phyloP scores from a whole-genome alignment of 2,797 vertebrate genomes.

The Phrynocephalus vlangalii region DNA sequence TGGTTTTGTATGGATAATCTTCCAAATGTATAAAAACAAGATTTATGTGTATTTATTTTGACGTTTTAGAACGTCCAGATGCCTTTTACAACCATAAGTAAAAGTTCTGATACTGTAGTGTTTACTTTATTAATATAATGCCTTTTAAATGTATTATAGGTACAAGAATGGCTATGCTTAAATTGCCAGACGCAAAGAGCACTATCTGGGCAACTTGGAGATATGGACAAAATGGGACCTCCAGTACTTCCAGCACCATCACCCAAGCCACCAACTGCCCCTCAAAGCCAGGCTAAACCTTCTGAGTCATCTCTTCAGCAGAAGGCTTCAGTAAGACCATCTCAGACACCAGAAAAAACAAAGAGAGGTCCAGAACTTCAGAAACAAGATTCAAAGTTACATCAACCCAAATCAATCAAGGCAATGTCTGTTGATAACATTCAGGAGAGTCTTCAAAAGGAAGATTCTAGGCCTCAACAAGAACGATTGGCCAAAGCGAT shows the following conservation, averaged over 20 bases:
- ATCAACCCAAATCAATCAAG: constrained; percentile 67
- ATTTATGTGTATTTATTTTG: not conserved
- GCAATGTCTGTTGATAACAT: constrained; percentile 67
- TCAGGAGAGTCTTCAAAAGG: constrained; percentile 58
- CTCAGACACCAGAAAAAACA: constrained; percentile 60
- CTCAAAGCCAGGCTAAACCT: constrained; percentile 63
- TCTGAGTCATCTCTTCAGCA: constrained; percentile 68
- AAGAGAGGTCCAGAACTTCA: constrained; percentile 65
- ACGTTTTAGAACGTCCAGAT: constrained; percentile 1
- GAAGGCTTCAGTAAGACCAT: constrained; percentile 62
- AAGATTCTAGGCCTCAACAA: constrained; percentile 60
- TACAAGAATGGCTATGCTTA: constrained; percentile 95
- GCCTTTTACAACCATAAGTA: not conserved
- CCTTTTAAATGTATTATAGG: constrained; percentile 80
- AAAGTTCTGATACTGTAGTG: not conserved
- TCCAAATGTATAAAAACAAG: not conserved
- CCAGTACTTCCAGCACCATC: constrained; percentile 59
- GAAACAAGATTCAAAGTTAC: constrained; percentile 66
- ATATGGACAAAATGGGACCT: constrained; percentile 79
- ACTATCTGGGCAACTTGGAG: constrained; percentile 88
- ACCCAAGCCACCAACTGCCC: constrained; percentile 64
- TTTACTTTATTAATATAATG: constrained; percentile 47
- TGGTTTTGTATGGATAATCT: not conserved
- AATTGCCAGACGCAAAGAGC: constrained; percentile 97
- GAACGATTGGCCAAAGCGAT: constrained; percentile 62